Evolutionary conservation across 1,140 invertebrate genomes (phyloP).

Genomic region (Kradibia gibbosae): DNA sequence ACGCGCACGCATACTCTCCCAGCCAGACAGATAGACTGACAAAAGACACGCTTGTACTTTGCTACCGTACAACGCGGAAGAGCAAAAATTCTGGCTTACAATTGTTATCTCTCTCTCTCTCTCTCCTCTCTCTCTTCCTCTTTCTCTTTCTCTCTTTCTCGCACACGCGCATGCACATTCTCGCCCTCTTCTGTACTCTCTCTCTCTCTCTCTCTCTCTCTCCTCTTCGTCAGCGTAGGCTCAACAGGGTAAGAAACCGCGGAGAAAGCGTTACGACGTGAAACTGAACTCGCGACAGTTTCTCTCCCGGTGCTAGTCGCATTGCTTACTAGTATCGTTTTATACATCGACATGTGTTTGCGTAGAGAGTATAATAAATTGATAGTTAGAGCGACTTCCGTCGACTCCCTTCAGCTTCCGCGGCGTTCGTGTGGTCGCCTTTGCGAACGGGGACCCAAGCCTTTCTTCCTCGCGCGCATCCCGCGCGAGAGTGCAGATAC

Average conservation of each 20-base stretch:
- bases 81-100: no score
- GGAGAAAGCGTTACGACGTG: not conserved
- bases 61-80: no score
- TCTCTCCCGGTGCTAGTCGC: conserved; percentile 44
- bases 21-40: not conserved
- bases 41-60: no score
- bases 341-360: conserved; percentile 61
- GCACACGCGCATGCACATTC: not conserved
- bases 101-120: not conserved
- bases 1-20: not conserved
- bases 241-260: not conserved
- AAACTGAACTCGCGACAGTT: not conserved
- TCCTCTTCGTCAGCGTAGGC: not conserved
- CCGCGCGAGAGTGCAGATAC: conserved; percentile 33
- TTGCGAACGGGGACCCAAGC: conserved; percentile 36
- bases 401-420: not conserved
- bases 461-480: conserved; percentile 18
- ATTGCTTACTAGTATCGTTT: conserved; percentile 61
- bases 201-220: not conserved
- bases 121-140: not conserved
- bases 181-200: not conserved
- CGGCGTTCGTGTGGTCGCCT: conserved; percentile 2
- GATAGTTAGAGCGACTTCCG: conserved; percentile 17
- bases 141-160: not conserved
- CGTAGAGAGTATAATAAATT: conserved; percentile 59